phyloP scores from a whole-genome alignment of 2,113 vertebrate genomes.

The Taxidea taxus region DNA sequence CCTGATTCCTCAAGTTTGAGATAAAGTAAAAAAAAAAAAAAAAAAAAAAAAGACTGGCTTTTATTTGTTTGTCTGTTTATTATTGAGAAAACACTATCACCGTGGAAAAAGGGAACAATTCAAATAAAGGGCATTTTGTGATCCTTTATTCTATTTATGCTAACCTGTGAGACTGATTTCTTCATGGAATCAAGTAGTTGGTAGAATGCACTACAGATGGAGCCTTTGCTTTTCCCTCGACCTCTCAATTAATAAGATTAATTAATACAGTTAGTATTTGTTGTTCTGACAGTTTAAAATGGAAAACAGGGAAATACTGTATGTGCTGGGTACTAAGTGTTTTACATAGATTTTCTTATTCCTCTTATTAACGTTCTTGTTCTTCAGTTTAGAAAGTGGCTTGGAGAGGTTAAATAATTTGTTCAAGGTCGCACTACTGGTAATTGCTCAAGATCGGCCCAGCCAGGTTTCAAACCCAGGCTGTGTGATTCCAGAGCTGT shows the following conservation, averaged over 20 bases:
- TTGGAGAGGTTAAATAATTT: conserved; percentile 50
- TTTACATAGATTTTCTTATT: conserved; percentile 31
- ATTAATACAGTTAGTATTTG: conserved; percentile 34
- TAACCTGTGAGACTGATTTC: not conserved
- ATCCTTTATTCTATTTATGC: not conserved
- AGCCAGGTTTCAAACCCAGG: not conserved
- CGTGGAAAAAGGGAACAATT: conserved; percentile 15
- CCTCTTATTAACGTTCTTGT: conserved; percentile 15
- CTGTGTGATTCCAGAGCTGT: not conserved
- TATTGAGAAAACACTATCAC: conserved; percentile 22
- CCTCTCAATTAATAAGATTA: conserved; percentile 30
- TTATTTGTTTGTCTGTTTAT: conserved; percentile 2
- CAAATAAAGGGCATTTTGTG: not conserved
- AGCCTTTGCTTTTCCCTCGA: not conserved
- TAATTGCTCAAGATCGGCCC: not conserved
- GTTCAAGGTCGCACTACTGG: conserved; percentile 30
- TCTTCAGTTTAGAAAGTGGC: conserved; percentile 36
- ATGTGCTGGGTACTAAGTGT: not conserved
- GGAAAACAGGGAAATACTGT: not conserved
- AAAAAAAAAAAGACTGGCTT: not conserved
- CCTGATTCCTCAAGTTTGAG: not conserved
- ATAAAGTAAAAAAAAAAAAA: conserved; percentile 18
- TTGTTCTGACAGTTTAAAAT: conserved; percentile 30
- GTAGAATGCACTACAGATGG: not conserved
- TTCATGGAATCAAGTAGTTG: not conserved